Percentiles rank a stretch among this genome's conserved stretches.
Evolutionary conservation across 2,113 vertebrate genomes (phyloP).

Genomic region (Hyaena hyaena): DNA sequence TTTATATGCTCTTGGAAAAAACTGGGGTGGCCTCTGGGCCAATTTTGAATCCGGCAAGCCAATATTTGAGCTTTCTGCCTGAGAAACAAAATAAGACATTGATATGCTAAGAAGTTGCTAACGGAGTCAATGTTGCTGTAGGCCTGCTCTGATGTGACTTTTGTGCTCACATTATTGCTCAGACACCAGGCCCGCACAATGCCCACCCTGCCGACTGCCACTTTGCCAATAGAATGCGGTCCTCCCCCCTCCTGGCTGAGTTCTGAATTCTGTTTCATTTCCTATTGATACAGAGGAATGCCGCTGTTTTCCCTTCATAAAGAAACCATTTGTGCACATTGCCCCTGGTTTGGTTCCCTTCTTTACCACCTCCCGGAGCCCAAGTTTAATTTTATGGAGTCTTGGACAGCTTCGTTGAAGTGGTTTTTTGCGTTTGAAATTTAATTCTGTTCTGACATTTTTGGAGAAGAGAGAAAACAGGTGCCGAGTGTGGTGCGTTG

Average conservation of each 20-base stretch:
- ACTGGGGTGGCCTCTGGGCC: slow-evolving; percentile 16
- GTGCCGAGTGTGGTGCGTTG: neutral
- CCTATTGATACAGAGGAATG: neutral
- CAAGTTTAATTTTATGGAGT: neutral
- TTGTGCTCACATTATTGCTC: neutral
- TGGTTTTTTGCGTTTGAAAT: slow-evolving; percentile 17
- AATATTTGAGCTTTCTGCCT: slow-evolving; percentile 41
- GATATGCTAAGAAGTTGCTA: slow-evolving; percentile 55
- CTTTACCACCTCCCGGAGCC: neutral
- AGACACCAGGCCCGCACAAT: neutral
- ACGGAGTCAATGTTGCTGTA: neutral
- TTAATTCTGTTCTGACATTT: neutral
- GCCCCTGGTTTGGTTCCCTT: neutral
- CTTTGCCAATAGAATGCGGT: neutral
- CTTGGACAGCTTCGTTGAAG: neutral
- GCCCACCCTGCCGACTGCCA: neutral
- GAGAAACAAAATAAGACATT: slow-evolving; percentile 53
- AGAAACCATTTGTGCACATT: neutral
- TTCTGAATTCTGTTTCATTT: slow-evolving; percentile 16
- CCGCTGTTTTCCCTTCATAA: neutral
- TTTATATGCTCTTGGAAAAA: slow-evolving; percentile 26
- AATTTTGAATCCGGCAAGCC: slow-evolving; percentile 35
- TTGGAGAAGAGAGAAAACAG: neutral
- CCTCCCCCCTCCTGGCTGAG: neutral
- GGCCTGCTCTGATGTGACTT: neutral